Evolutionary conservation across 2,113 vertebrate genomes (phyloP).

Genomic region (Collichthys lucidus): DNA sequence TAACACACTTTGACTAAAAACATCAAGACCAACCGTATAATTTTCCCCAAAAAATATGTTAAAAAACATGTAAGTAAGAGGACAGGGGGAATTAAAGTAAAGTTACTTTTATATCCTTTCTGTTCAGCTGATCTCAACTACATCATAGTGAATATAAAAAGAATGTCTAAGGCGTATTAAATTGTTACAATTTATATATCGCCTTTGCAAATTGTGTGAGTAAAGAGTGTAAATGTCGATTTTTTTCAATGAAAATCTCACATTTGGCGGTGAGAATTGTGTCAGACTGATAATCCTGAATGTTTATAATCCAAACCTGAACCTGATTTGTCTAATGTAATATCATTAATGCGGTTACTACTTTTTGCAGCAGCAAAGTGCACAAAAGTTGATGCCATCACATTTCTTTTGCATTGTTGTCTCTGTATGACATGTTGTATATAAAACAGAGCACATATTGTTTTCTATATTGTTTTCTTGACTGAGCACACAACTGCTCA

Average conservation of each 20-base stretch:
- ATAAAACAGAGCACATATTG: conserved; percentile 1
- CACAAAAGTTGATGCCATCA: neutral
- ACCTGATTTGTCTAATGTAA: neutral
- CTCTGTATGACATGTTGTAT: neutral
- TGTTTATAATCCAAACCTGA: conserved; percentile 1
- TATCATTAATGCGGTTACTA: neutral
- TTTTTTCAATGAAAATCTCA: neutral
- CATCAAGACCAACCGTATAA: neutral
- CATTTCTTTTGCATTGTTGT: neutral
- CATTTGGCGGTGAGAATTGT: neutral
- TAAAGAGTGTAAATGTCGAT: neutral
- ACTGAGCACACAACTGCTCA: neutral
- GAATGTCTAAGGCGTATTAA: neutral
- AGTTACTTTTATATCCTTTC: neutral
- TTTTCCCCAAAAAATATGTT: neutral
- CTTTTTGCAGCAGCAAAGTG: conserved; percentile 5
- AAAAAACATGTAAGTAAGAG: neutral
- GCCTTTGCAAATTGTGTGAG: neutral
- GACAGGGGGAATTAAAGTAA: neutral
- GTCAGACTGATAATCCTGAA: neutral
- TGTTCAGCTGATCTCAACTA: neutral
- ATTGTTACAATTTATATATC: neutral
- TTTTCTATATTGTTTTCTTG: neutral
- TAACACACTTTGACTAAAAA: conserved; percentile 1
- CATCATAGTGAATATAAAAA: conserved; percentile 2